Base-by-base conservation (phyloP, 2,113 vertebrate species). In the Hemiprocne comata region DNA sequence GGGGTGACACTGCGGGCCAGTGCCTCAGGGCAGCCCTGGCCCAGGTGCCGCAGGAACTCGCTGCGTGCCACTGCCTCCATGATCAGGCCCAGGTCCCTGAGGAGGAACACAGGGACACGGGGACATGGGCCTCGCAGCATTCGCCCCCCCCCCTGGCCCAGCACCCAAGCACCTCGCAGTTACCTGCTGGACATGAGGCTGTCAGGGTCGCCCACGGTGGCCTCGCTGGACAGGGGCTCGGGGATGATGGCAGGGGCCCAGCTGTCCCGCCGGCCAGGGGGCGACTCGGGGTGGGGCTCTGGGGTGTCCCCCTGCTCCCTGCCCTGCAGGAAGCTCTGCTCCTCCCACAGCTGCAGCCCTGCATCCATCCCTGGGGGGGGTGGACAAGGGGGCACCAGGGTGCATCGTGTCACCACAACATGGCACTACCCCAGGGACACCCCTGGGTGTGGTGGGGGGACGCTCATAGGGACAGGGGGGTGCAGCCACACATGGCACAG, bases 11-110 rank as follows among this genome's bases (percentile, higher is more conserved):
- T 97, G 90, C 95, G 98, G 74, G 96, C 92, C 78, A 98, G 98
- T 3, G 98, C 97, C 80, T 98, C 98, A 4, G 97, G 98, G 91
- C 98, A 98, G 70, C 98, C 98, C 6, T 98, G 97, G 5, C 98
- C 98, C n/a, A 99, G 97, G n/a, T 97, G 97, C 62, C 96, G 97
- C 88, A 98, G 97, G 95, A 98, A 98, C 80, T 98, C 96, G 4
- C 97, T 99, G 91, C 95, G 98, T 76, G 96, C 92, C 78, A 98
- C 98, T 4, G 98, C 97, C 80, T 98, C 98, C 8, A 97, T 65
- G 3, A 98, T 98, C 80, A 98, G 96, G 77, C 53, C 67, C 2
- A 95, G 96, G 87, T 98, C 98, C n/a, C 98, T 98, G 97, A 53
- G 38, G 51, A 3, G 51, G 14, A 14, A 16, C 51, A 16, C 21